Conservation (phyloP, 1,140 invertebrate genomes). For the Micrasema minimum region DNA sequence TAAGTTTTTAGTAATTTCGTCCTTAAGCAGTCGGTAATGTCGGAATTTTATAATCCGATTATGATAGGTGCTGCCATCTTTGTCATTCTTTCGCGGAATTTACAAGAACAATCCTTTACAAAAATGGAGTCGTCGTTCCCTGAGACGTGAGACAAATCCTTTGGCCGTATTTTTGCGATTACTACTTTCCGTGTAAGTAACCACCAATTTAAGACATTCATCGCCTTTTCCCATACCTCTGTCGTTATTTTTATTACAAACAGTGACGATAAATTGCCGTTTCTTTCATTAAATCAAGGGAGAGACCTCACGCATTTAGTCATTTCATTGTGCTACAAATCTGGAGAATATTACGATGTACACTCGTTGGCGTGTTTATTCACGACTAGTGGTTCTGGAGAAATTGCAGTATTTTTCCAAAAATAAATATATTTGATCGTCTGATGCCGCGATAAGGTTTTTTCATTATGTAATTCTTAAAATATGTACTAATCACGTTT, state of each 20-base stretch:
- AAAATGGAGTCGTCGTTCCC: constrained; percentile 64
- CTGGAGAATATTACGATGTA: constrained; percentile 7
- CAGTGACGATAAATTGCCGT: constrained; percentile 42
- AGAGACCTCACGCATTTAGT: constrained; percentile 61
- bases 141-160: constrained; percentile 60
- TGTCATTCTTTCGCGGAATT: constrained; percentile 52
- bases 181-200: constrained; percentile 58
- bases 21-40: constrained; percentile 27
- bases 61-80: constrained; percentile 55
- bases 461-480: constrained; percentile 35
- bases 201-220: constrained; percentile 54
- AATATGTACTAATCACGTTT: constrained; percentile 29
- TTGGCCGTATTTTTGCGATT: constrained; percentile 62
- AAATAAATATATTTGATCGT: too few species aligned
- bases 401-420: too few species aligned
- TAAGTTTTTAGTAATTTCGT: background rate
- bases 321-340: constrained; percentile 22
- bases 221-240: constrained; percentile 57
- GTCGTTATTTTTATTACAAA: constrained; percentile 54
- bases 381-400: background rate
- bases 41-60: constrained; percentile 14
- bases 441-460: background rate
- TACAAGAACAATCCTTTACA: constrained; percentile 60
- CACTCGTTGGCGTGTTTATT: constrained; percentile 10
- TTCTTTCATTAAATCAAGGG: constrained; percentile 62